Conservation (phyloP, 1,140 invertebrate species). For the Sinella curviseta region DNA sequence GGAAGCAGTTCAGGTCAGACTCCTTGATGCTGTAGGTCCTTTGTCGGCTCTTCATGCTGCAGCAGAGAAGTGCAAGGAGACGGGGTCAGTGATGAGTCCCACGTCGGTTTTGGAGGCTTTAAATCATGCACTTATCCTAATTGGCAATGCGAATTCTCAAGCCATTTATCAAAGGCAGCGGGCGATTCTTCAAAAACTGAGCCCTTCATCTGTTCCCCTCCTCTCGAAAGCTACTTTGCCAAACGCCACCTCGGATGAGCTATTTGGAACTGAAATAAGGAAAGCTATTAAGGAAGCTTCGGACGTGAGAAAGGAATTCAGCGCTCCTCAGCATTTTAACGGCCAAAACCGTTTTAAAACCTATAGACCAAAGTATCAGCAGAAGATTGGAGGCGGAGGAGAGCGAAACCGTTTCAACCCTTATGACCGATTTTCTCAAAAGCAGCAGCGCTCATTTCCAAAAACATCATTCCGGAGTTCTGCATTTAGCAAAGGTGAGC, state of each 20-base stretch:
- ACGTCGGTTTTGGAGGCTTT: neutral
- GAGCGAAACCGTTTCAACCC: neutral
- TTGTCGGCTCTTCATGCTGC: neutral
- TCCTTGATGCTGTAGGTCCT: neutral
- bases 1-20: neutral
- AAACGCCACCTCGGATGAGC: neutral
- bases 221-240: neutral
- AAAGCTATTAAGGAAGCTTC: neutral
- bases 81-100: neutral
- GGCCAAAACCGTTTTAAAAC: neutral
- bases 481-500: too few relatives aligned
- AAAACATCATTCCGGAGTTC: too few relatives aligned
- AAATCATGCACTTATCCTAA: neutral
- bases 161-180: neutral
- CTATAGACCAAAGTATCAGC: neutral
- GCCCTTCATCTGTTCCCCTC: neutral
- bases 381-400: neutral
- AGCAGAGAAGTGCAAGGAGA: neutral
- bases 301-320: neutral
- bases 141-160: slow-evolving; percentile 29
- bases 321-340: neutral
- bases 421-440: too few relatives aligned
- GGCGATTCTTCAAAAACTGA: neutral
- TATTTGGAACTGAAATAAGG: neutral
- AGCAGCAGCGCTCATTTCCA: too few relatives aligned